A percentile compares a stretch with the other conserved stretches of the same genome.
Evolutionary conservation across 2,113 vertebrate species (phyloP).

Genomic region (Charina bottae): DNA sequence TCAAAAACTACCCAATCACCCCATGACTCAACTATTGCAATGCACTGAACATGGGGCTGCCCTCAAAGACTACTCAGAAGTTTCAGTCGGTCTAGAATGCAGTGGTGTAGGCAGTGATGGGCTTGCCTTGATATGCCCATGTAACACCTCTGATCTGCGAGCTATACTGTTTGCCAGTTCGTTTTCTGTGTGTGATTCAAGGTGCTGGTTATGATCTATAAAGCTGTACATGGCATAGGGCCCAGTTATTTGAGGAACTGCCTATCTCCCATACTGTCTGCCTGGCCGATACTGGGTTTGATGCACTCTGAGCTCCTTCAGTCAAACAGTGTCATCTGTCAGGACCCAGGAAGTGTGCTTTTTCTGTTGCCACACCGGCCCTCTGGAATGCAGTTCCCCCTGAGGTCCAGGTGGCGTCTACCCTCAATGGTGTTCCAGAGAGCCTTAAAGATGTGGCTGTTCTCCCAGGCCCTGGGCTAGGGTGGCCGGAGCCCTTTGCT

Average conservation of each 20-base stretch:
- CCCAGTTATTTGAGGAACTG: not conserved
- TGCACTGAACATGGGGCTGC: not conserved
- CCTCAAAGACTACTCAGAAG: not conserved
- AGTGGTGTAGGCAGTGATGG: too few species aligned
- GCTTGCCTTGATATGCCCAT: not conserved
- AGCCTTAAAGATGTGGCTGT: not conserved
- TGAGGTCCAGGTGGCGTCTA: not conserved
- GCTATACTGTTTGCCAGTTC: not conserved
- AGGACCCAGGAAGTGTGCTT: not conserved
- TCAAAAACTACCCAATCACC: not conserved
- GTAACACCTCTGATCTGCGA: too few species aligned
- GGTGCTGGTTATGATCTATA: not conserved
- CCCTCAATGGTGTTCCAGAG: not conserved
- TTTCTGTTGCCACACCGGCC: not conserved
- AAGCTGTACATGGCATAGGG: not conserved
- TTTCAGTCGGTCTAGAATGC: not conserved
- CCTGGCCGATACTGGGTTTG: not conserved
- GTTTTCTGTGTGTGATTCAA: not conserved
- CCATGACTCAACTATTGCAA: not conserved
- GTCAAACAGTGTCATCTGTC: not conserved
- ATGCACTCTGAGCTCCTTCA: not conserved
- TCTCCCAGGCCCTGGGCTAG: not conserved
- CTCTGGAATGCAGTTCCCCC: not conserved
- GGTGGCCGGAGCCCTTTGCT: too few species aligned
- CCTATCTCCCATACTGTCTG: not conserved